phyloP scores from a whole-genome alignment of 1,140 invertebrate genomes.

The Linepithema humile region DNA sequence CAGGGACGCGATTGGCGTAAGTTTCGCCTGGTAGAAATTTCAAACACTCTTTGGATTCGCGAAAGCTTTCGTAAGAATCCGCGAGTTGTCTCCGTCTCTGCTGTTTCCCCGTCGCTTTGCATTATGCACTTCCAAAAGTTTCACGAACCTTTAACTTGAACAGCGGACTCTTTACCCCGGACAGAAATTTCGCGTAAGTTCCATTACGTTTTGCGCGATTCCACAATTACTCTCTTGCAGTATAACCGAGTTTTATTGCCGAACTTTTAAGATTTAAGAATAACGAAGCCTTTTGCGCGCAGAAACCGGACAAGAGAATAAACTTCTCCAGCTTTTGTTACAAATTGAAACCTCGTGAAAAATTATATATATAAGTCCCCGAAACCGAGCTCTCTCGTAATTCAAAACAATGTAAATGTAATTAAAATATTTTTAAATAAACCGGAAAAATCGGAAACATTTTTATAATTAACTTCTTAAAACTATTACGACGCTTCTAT shows the following conservation, averaged over 20 bases:
- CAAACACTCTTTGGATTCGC: constrained; percentile 36
- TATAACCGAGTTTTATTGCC: constrained; percentile 39
- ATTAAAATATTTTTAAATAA: not conserved
- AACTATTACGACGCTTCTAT: not conserved
- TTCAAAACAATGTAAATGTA: not conserved
- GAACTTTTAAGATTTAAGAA: constrained; percentile 39
- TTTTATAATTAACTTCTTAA: not conserved
- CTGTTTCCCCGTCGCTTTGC: constrained; percentile 60
- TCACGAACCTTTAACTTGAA: constrained; percentile 57
- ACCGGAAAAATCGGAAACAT: not conserved
- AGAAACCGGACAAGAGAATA: not conserved
- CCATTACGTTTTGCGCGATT: constrained; percentile 39
- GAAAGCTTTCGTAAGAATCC: constrained; percentile 43
- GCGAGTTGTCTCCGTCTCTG: constrained; percentile 9
- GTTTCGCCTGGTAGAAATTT: constrained; percentile 62
- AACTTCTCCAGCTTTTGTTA: not conserved
- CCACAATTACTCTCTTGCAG: constrained; percentile 25
- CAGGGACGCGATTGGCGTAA: constrained; percentile 28
- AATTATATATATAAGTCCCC: not conserved
- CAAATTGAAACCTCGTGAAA: not conserved
- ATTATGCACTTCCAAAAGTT: constrained; percentile 66
- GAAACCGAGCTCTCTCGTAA: not conserved
- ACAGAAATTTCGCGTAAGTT: constrained; percentile 43
- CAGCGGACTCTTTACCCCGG: not conserved
- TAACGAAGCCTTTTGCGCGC: not conserved